Base-by-base conservation (phyloP, 2,797 vertebrate species). In the Poeciliopsis infans region DNA sequence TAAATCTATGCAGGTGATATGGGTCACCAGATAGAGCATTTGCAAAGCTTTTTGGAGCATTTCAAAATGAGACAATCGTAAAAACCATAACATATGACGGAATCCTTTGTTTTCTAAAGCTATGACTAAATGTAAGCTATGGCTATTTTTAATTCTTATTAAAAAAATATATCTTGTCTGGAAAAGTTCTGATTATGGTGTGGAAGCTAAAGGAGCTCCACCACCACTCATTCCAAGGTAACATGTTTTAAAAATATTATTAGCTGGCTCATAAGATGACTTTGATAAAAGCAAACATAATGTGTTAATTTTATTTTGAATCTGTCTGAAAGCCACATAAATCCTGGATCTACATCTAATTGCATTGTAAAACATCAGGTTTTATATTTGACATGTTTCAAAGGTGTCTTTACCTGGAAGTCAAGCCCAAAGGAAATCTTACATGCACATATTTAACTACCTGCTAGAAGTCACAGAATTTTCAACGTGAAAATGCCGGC, bases 391-490 rank as follows among this genome's bases (percentile, higher is more conserved):
- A 18, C 12, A 43, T 43, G 66, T 70, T 46, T 1, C 25, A 7
- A 70, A 70, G 25, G n/a, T 16, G 25, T 43, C 1, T 43, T 70
- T 45, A 45, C 68, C 25, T 45, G 25, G 25, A 70, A 70, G 68
- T 43, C 43, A 28, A 70, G 43, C 68, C n/a, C 43, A 70, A 46
- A 70, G 68, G 68, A 70, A 70, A 45, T 70, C 41, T 45, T 70
- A 5, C 68, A 70, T 33, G 20, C 11, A 39, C 49, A 74, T n/a
- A 74, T 47, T 47, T 47, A 49, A 70, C 41, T 70, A 70, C n/a
- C 41, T 70, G 25, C 25, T 43, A 70, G 41, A n/a, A 70, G 13
- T 5, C 41, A 45, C 12, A 10, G 1, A 41, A 45, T 45, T 45
- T 28, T 45, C n/a, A 46, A 70, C 1, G 25, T 28, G 43, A 15